Base-by-base conservation (phyloP, 2,888 invertebrate genomes). In the Philereme vetulata region DNA sequence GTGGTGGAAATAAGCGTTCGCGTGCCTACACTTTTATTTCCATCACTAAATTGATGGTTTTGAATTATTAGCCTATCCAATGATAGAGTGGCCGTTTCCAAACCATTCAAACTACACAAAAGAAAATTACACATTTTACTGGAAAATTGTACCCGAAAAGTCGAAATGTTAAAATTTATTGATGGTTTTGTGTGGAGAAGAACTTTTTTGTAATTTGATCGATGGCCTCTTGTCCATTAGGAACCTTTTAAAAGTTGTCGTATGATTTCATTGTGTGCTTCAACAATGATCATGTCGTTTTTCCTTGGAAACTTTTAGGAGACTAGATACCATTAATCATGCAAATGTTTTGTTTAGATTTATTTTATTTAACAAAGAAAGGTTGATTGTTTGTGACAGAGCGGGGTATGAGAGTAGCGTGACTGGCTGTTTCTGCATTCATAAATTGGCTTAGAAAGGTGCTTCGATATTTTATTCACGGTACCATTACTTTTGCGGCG, bases 171-270 rank as follows among this genome's bases (percentile, higher is more conserved):
- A 73, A 72, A 80, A 78, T 72, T 72, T 78, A 82, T 85, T 81
- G 82, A 87, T 86, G 88, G 84, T 84, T 85, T 84, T 81, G 84
- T 83, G 85, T 84, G 83, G 82, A 84, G 81, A 82, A 83, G 77
- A 88, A 85, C 76, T 83, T 85, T 88, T 87, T 88, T 90, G 89
- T 85, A 82, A 82, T 85, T 90, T 92, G 92, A 91, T 91, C 87
- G 90, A 92, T 90, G 84, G 78, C 81, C 83, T 80, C 82, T 90
- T 88, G 86, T 87, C 87, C 91, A 90, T 90, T 90, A 90, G 83
- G 78, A 74, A 79, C 86, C 85, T 88, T 90, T 88, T 87, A 85
- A 86, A 90, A 89, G 83, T 88, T 88, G 84, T 86, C 84, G 80
- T 90, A 86, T 85, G 86, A 86, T 87, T 88, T 86, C 81, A 84